Evolutionary conservation across 2,113 vertebrate genomes (phyloP).

Genomic region (Protomyctophum bolini): DNA sequence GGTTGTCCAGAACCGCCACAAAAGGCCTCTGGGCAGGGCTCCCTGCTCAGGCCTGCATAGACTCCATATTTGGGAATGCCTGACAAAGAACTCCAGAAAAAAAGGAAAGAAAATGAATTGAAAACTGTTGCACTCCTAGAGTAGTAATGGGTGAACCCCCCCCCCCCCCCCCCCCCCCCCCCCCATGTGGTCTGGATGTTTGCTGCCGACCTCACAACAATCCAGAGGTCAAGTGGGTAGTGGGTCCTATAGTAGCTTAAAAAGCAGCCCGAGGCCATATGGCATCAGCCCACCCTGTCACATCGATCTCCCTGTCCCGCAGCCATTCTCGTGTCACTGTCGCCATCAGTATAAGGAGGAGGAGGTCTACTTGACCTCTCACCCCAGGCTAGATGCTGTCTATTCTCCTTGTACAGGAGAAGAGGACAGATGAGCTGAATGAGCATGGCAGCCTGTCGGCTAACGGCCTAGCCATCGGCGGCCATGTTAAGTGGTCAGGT

Average conservation of each 20-base stretch:
- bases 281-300: no score
- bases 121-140: background rate
- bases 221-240: conserved; percentile 11
- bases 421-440: background rate
- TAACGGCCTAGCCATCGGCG: no score
- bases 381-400: conserved; percentile 16
- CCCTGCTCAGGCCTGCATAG: no score
- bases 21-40: no score
- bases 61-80: no score
- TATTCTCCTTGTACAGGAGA: background rate
- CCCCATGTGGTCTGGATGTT: background rate
- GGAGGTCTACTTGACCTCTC: conserved; percentile 23
- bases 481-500: no score
- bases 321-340: background rate
- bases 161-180: background rate
- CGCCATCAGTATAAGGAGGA: conserved; percentile 18
- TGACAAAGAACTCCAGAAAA: no score
- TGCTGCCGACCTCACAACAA: background rate
- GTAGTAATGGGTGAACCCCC: background rate
- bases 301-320: background rate
- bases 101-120: no score
- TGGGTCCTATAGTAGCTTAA: no score
- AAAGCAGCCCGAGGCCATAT: no score
- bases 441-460: no score
- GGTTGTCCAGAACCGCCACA: no score